Evolutionary conservation across 2,113 vertebrate species (phyloP), one percentile per base, ranked within the genome.

Genomic region (Actenoides lindsayi): DNA sequence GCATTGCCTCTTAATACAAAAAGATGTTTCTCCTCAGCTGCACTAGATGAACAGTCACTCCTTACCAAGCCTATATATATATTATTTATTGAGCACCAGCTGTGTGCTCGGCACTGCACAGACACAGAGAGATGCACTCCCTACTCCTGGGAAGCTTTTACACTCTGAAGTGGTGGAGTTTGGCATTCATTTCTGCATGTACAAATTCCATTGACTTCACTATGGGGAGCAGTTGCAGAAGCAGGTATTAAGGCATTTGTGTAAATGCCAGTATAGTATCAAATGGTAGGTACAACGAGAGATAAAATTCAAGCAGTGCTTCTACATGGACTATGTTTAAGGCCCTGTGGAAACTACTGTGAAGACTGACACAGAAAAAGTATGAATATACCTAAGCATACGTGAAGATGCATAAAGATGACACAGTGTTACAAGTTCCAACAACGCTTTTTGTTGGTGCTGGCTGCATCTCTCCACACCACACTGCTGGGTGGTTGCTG

Each of bases 81-180:
- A 94, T 94, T 94, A 96, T 97, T 97, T 95, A 97, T 89, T 91
- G 92, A 89, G 89, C 83, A 86, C 86, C 93, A 94, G 94, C 93
- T 96, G 89, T 74, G 84, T 83, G 65, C 73, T 95, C 70, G 7
- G 74, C 87, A 83, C 64, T 68, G 56, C 37, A 81, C 44, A 81
- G 87, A 76, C 44, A 56, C 27, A 75, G 25, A 88, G 69, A 88
- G 67, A 95, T 80, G 53, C 5, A 18, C 23, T 87, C 54, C 59
- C 63, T 67, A 42, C 67, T 93, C 73, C 70, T 74, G 85, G 59
- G 91, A 94, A 97, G 82, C 59, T 94, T 93, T 88, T 84, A 69
- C 56, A 59, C 53, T 46, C 84, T 44, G 35, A 91, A 91, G 65
- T 37, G 94, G 44, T 57, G 68, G 77, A 80, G 46, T 84, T 65